Percentiles rank a stretch among this genome's conserved stretches.
phyloP scores from a whole-genome alignment of 2,113 vertebrate species.

The Pluvialis apricaria region DNA sequence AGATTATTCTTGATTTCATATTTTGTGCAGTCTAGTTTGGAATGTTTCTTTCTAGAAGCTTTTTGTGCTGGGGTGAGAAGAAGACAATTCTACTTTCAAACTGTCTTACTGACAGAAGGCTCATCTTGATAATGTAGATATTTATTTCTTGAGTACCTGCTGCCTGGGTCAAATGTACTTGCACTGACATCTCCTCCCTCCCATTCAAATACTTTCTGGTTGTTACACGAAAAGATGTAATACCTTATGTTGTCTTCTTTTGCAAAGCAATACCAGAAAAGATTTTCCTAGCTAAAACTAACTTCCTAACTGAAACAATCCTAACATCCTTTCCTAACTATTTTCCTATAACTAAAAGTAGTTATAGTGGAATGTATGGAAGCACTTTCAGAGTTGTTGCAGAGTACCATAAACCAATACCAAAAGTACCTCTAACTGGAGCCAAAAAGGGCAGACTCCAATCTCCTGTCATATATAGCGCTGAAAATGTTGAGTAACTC shows the following conservation, averaged over 20 bases:
- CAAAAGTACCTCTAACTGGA: background rate
- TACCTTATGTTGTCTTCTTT: background rate
- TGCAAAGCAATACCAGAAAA: background rate
- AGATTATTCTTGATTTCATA: background rate
- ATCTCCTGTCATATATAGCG: background rate
- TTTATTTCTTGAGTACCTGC: background rate
- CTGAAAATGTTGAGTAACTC: background rate
- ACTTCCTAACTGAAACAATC: background rate
- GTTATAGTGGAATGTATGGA: background rate
- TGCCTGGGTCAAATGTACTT: background rate
- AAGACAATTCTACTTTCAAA: rapidly evolving
- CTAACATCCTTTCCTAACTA: background rate
- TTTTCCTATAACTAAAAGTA: background rate
- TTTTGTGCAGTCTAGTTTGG: background rate
- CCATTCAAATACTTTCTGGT: background rate
- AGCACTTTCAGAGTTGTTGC: background rate
- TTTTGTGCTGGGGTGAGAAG: background rate
- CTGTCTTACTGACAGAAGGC: background rate
- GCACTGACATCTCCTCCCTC: background rate
- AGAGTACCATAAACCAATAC: background rate
- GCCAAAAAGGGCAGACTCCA: background rate
- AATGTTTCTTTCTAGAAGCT: background rate
- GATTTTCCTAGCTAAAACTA: background rate
- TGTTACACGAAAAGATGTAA: background rate
- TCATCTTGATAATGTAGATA: background rate